Evolutionary conservation across 2,888 invertebrate genomes (phyloP), one percentile per base, ranked within the genome.

Genomic region (Cerastis rubricosa): DNA sequence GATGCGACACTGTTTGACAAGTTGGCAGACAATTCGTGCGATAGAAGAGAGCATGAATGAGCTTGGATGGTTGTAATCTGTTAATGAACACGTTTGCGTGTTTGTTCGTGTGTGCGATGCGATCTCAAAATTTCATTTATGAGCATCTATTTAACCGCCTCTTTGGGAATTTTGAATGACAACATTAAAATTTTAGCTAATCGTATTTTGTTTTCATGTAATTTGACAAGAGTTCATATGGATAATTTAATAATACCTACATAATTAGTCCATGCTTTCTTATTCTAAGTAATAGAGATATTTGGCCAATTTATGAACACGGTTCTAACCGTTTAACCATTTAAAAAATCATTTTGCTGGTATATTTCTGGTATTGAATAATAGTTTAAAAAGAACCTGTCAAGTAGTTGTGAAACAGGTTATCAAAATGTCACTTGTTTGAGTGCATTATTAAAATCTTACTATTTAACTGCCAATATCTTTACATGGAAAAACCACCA

Each of bases 41-140:
- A 89, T 85, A 88, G 85, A 83, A 76, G 90, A 94, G 92, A 92
- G 93, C 93, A 94, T 96, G 95, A 96, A 96, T 95, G 96, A 92
- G 94, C 88, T 90, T 86, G 90, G 91, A 93, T 93, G 91, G 89
- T 91, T 85, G 89, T 93, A 93, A 93, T 91, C 91, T 90, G 92
- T 93, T 94, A 92, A 95, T 94, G 93, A 94, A 91, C 89, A 90
- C 87, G 89, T 90, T 90, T 87, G 90, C 87, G 89, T 90, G 92
- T 92, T 91, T 92, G 91, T 92, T 93, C 90, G 90, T 91, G 77
- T 83, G 75, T 85, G 77, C 71, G 69, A 77, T 76, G 68, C 73
- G 63, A 69, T 76, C 71, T 75, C 59, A 11, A 65, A 78, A 71
- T 83, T 17, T 76, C 71, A 68, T 74, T 73, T 65, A 71, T 54